Conservation (phyloP, 2,888 invertebrate species). For the Camptogramma bilineatum region DNA sequence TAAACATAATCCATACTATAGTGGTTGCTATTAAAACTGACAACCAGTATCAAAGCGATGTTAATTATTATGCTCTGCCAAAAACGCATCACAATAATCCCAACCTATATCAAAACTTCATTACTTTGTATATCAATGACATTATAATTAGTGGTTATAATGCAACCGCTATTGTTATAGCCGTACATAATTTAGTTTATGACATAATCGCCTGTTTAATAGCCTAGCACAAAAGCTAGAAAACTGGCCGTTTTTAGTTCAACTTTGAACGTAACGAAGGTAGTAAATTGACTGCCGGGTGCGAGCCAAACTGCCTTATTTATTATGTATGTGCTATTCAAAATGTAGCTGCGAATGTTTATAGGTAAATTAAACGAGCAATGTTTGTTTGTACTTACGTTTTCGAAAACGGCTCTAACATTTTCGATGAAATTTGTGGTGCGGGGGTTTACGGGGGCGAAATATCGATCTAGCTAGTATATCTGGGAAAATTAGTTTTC, state of each 20-base stretch:
- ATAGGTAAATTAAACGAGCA: too few species aligned
- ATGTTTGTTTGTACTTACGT: too few species aligned
- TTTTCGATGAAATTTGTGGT: too few species aligned
- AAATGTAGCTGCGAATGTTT: too few species aligned
- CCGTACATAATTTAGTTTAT: slow-evolving; percentile 11
- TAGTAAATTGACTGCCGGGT: neutral
- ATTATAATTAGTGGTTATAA: neutral
- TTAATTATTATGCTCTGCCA: neutral
- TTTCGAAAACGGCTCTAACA: too few species aligned
- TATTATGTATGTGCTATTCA: neutral
- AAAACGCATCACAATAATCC: neutral
- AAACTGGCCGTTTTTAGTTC: slow-evolving; percentile 13
- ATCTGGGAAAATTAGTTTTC: too few species aligned
- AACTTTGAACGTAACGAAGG: slow-evolving; percentile 11
- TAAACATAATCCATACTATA: too few species aligned
- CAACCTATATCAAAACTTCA: slow-evolving; percentile 1
- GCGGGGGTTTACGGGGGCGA: too few species aligned
- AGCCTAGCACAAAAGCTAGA: slow-evolving; percentile 4
- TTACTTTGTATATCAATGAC: neutral
- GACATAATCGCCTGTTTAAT: slow-evolving; percentile 14
- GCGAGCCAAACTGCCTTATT: neutral
- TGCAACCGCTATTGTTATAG: slow-evolving; percentile 22
- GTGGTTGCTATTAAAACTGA: too few species aligned
- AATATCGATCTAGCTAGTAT: too few species aligned
- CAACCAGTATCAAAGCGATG: neutral